A percentile compares a stretch with the other conserved stretches of the same genome.
Conservation (phyloP, 2,113 vertebrate species). For the Perca schrenkii region DNA sequence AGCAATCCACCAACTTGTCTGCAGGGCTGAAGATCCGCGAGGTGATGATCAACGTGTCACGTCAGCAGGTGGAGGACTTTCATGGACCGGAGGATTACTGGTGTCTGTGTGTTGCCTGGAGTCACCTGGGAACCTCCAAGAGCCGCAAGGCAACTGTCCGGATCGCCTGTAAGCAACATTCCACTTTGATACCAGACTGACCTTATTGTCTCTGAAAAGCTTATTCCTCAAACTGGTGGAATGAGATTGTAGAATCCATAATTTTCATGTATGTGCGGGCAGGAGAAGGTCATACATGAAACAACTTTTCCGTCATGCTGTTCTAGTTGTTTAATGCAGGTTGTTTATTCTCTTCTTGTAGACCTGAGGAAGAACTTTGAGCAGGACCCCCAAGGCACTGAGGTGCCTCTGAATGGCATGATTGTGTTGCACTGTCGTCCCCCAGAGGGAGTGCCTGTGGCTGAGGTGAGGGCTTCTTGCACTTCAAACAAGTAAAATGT, state of each 20-base stretch:
- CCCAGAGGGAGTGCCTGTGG: slow-evolving; percentile 95
- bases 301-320: background rate
- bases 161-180: slow-evolving; percentile 92
- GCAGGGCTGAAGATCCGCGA: slow-evolving; percentile 94
- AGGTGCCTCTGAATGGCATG: slow-evolving; percentile 97
- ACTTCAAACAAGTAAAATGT: slow-evolving; percentile 62
- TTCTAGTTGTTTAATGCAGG: slow-evolving; percentile 27
- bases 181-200: slow-evolving; percentile 39
- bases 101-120: slow-evolving; percentile 98
- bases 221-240: slow-evolving; percentile 1
- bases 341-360: slow-evolving; percentile 76
- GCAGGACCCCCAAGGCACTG: slow-evolving; percentile 96
- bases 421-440: slow-evolving; percentile 97
- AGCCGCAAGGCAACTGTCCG: slow-evolving; percentile 95
- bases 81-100: slow-evolving; percentile 96
- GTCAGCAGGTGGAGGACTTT: slow-evolving; percentile 98
- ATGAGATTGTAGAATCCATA: background rate
- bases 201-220: slow-evolving; percentile 42
- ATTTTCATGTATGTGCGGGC: background rate
- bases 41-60: slow-evolving; percentile 95
- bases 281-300: slow-evolving; percentile 34
- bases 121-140: slow-evolving; percentile 95
- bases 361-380: slow-evolving; percentile 98
- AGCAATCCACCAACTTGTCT: slow-evolving; percentile 15
- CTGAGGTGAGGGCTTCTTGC: slow-evolving; percentile 89